Evolutionary conservation across 64 coral and sea anemone species (phyloP).

Genomic region (Montipora cactus): DNA sequence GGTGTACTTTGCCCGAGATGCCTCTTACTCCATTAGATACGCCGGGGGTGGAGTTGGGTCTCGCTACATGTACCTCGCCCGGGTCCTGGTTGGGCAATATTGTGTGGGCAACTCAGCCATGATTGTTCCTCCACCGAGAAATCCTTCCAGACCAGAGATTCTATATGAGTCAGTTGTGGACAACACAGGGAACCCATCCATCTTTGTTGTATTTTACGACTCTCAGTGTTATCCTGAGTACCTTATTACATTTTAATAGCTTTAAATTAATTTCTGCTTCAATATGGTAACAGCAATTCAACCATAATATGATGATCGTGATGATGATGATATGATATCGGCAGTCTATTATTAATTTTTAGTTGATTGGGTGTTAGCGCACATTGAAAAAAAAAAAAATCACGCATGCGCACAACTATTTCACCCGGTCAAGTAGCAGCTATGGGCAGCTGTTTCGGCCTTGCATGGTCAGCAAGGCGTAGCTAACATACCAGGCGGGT

Average conservation of each 20-base stretch:
- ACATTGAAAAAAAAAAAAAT: no score
- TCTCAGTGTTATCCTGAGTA: conserved; percentile 76
- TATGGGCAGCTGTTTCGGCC: no score
- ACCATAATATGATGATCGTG: no score
- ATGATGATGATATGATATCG: no score
- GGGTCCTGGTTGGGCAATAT: conserved; percentile 30
- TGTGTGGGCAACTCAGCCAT: not conserved
- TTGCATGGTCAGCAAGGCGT: no score
- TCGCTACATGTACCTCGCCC: conserved; percentile 36
- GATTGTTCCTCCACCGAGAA: conserved; percentile 15
- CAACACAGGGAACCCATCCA: not conserved
- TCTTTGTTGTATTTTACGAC: conserved; percentile 77
- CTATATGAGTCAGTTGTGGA: conserved; percentile 51
- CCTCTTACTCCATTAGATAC: conserved; percentile 31
- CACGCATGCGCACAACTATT: no score
- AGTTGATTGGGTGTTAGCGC: no score
- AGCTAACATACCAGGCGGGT: no score
- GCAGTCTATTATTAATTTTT: no score
- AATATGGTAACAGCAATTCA: no score
- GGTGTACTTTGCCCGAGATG: conserved; percentile 73
- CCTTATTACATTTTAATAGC: conserved; percentile 47
- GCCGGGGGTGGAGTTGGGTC: not conserved
- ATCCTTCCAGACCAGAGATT: conserved; percentile 3
- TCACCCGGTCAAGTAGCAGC: no score
- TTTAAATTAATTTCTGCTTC: no score